These are phyloP conservation scores for Phataginus tetradactyla DNA, from an alignment of 2,797 vertebrate genomes.

Conservation along the genomic window DNA sequence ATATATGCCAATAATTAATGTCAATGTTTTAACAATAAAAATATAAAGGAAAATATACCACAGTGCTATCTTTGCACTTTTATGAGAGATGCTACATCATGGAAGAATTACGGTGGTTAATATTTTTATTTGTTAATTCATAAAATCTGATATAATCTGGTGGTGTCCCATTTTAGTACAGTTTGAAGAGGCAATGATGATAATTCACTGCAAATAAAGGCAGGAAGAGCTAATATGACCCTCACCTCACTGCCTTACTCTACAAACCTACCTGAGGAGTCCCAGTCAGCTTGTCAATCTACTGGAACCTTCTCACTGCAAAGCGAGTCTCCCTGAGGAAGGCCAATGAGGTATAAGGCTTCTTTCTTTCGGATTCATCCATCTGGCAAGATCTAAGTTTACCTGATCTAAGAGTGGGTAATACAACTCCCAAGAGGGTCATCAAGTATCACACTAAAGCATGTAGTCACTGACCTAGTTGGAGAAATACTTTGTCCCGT, in stretches of 20 bases:
- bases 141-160: not conserved
- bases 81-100: not conserved
- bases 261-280: not conserved
- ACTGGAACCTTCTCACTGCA: not conserved
- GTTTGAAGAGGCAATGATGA: not conserved
- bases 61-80: not conserved
- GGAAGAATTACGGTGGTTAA: not conserved
- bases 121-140: not conserved
- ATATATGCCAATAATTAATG: not conserved
- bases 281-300: not conserved
- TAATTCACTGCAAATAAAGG: not conserved
- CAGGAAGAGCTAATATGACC: not conserved
- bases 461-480: not conserved
- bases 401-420: not conserved
- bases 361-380: not conserved
- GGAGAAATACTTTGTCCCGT: not conserved
- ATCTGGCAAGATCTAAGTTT: not conserved
- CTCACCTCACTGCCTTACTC: not conserved
- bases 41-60: not conserved
- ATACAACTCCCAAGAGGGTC: not conserved
- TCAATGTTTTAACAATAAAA: not conserved
- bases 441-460: not conserved
- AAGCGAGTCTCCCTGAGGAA: not conserved
- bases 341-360: not conserved
- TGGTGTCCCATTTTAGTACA: not conserved